Conservation (phyloP, 2,888 invertebrate species). For the Camptogramma bilineatum region DNA sequence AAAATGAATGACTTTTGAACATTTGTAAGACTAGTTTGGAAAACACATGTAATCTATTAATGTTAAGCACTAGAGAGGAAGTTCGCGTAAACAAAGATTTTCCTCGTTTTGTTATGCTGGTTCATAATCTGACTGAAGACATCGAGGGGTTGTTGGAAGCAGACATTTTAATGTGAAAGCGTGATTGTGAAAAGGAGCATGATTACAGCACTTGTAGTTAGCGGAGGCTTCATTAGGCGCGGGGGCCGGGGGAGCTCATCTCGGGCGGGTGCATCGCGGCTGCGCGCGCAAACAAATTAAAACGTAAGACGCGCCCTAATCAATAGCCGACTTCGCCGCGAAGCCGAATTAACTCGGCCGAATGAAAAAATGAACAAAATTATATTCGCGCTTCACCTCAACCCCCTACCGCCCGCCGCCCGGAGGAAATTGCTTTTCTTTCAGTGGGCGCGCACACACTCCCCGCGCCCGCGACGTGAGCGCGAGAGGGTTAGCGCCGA, state of each 20-base stretch:
- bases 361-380: constrained; percentile 86
- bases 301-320: constrained; percentile 86
- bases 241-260: constrained; percentile 65
- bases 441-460: constrained; percentile 83
- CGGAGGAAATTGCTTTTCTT: constrained; percentile 85
- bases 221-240: constrained; percentile 76
- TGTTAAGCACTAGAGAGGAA: not conserved
- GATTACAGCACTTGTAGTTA: constrained; percentile 75
- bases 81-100: constrained; percentile 14
- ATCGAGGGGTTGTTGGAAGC: constrained; percentile 28
- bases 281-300: constrained; percentile 86
- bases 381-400: constrained; percentile 84
- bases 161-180: constrained; percentile 54
- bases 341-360: constrained; percentile 85
- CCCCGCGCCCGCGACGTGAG: constrained; percentile 62
- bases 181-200: constrained; percentile 76
- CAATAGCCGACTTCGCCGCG: constrained; percentile 84
- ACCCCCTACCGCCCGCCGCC: constrained; percentile 67
- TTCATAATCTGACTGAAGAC: not conserved
- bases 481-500: constrained; percentile 82
- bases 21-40: not conserved
- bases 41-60: not conserved
- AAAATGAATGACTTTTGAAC: not conserved
- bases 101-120: constrained; percentile 3
- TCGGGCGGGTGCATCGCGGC: constrained; percentile 79